phyloP scores from a whole-genome alignment of 1,140 invertebrate species.

The Zaprionus nigranus region DNA sequence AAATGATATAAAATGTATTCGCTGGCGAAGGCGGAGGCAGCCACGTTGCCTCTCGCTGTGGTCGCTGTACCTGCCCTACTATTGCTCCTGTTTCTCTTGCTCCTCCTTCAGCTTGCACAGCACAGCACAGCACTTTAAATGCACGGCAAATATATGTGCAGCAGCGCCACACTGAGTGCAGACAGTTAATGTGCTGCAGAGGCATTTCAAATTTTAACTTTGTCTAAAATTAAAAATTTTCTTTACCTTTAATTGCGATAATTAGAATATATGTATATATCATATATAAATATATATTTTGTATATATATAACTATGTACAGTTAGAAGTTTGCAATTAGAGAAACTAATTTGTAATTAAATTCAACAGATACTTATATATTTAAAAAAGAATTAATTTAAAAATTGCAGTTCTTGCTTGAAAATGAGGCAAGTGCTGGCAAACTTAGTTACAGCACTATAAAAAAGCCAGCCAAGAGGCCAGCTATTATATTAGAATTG shows the following conservation, averaged over 20 bases:
- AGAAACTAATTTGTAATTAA: too few relatives aligned
- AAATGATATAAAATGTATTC: conserved; percentile 78
- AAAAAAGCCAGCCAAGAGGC: too few relatives aligned
- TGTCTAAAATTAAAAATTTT: too few relatives aligned
- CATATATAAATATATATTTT: too few relatives aligned
- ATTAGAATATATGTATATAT: too few relatives aligned
- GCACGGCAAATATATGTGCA: conserved; percentile 58
- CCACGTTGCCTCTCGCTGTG: conserved; percentile 50
- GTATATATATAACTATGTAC: too few relatives aligned
- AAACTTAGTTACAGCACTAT: not conserved
- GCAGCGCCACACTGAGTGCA: conserved; percentile 36
- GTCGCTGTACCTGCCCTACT: conserved; percentile 38
- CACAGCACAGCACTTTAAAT: conserved; percentile 59
- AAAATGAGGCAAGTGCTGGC: not conserved
- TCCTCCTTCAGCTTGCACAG: not conserved
- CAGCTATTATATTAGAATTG: not conserved
- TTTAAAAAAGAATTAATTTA: too few relatives aligned
- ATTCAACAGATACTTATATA: too few relatives aligned
- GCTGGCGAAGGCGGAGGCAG: conserved; percentile 16
- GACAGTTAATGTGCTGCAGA: not conserved
- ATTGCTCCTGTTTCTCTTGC: not conserved
- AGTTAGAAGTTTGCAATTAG: too few relatives aligned
- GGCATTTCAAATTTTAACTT: not conserved
- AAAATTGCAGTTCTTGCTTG: too few relatives aligned
- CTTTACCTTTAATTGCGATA: not conserved